Percentiles rank a stretch among this genome's conserved stretches.
phyloP scores from a whole-genome alignment of 2,888 invertebrate species.

The Cordilura impudica region DNA sequence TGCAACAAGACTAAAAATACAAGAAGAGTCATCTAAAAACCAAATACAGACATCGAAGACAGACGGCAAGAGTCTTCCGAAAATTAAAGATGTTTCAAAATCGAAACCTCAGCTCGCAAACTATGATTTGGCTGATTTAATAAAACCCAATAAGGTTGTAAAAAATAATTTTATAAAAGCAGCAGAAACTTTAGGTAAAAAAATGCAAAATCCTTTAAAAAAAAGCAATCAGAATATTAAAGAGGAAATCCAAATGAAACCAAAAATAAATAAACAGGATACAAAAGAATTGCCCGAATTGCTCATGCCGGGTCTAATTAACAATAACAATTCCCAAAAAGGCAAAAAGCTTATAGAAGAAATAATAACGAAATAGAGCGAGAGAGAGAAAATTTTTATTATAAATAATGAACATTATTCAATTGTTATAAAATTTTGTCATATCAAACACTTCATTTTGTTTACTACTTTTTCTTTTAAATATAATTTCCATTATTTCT shows the following conservation, averaged over 20 bases:
- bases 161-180: slow-evolving; percentile 72
- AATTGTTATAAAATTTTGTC: neutral
- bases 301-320: neutral
- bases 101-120: slow-evolving; percentile 60
- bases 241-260: neutral
- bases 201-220: slow-evolving; percentile 12
- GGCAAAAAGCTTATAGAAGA: slow-evolving; percentile 63
- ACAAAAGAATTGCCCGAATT: neutral
- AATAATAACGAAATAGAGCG: slow-evolving; percentile 36
- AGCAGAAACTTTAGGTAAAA: slow-evolving; percentile 69
- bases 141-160: slow-evolving; percentile 74
- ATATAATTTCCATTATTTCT: neutral
- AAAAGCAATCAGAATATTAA: neutral
- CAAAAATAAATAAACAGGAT: neutral
- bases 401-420: neutral
- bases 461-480: neutral
- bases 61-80: neutral
- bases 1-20: slow-evolving; percentile 74
- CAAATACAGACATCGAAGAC: neutral
- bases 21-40: slow-evolving; percentile 64
- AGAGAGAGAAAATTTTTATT: neutral
- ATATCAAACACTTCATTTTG: neutral
- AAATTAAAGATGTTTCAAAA: neutral
- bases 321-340: neutral
- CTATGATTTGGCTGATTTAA: slow-evolving; percentile 74